phyloP scores from a whole-genome alignment of 2,113 vertebrate genomes.

The Tetrax tetrax region DNA sequence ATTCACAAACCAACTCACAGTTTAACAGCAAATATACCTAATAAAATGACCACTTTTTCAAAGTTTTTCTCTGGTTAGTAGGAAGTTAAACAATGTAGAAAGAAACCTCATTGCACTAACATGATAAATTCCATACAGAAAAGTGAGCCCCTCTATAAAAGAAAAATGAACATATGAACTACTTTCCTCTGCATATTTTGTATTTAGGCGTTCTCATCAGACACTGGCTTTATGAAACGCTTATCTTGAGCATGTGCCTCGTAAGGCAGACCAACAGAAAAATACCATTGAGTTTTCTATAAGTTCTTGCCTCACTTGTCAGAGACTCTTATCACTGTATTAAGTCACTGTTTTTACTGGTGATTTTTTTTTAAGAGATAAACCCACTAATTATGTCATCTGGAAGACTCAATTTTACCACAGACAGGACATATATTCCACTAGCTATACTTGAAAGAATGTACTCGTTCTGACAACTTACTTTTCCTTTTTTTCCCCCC shows the following conservation, averaged over 20 bases:
- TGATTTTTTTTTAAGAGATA: background rate
- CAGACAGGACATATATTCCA: background rate
- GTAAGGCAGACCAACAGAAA: background rate
- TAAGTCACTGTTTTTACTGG: background rate
- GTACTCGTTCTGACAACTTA: background rate
- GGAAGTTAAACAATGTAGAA: background rate
- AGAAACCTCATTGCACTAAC: background rate
- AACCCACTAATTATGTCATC: background rate
- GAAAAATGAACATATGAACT: background rate
- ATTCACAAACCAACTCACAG: background rate
- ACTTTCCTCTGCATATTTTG: background rate
- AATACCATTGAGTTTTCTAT: background rate
- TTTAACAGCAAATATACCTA: background rate
- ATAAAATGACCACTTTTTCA: background rate
- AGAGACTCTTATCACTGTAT: background rate
- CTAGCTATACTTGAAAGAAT: background rate
- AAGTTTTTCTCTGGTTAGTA: background rate
- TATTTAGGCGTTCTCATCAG: background rate
- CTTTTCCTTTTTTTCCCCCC: background rate
- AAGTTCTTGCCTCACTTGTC: background rate
- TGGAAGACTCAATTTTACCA: background rate
- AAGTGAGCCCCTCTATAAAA: fast-evolving
- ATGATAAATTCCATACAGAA: background rate
- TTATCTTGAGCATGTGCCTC: background rate
- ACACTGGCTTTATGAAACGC: fast-evolving